These are phyloP conservation scores for Phytoseiulus persimilis DNA, from an alignment of 2,888 invertebrate genomes.

Conservation along the genomic window DNA sequence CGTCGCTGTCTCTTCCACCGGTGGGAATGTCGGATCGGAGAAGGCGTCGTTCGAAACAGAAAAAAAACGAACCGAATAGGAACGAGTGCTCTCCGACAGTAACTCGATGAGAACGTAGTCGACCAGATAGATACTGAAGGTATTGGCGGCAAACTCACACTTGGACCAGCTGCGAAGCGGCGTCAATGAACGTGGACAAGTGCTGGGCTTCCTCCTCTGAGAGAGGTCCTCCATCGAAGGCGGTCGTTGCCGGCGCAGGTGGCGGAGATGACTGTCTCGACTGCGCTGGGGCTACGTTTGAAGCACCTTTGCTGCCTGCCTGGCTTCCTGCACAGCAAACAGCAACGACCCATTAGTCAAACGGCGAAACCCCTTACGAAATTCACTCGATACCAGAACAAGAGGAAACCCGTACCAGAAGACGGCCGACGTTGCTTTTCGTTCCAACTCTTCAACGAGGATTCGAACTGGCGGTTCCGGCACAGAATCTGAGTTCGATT, in stretches of 20 bases:
- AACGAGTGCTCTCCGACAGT: no score
- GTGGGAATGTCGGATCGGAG: no score
- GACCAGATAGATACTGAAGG: background rate
- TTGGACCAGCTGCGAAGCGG: slow-evolving; percentile 73
- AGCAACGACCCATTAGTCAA: background rate
- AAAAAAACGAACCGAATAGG: no score
- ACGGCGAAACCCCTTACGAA: background rate
- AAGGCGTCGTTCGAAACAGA: no score
- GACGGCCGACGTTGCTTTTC: slow-evolving; percentile 62
- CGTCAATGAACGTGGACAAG: slow-evolving; percentile 70
- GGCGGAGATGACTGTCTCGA: slow-evolving; percentile 42
- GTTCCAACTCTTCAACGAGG: slow-evolving; percentile 76
- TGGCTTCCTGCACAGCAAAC: background rate
- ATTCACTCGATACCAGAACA: background rate
- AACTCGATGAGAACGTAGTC: background rate
- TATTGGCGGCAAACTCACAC: slow-evolving; percentile 47
- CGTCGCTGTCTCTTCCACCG: no score
- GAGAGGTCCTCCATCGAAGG: slow-evolving; percentile 47
- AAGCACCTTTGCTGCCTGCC: slow-evolving; percentile 45
- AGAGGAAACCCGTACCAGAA: background rate
- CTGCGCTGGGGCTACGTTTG: slow-evolving; percentile 46
- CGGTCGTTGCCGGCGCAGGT: slow-evolving; percentile 46
- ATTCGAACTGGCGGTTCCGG: slow-evolving; percentile 58
- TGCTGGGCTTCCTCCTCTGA: slow-evolving; percentile 62
- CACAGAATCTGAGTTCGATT: slow-evolving; percentile 93